Base-by-base conservation (phyloP, 2,797 vertebrate species). In the Bradypodion pumilum region DNA sequence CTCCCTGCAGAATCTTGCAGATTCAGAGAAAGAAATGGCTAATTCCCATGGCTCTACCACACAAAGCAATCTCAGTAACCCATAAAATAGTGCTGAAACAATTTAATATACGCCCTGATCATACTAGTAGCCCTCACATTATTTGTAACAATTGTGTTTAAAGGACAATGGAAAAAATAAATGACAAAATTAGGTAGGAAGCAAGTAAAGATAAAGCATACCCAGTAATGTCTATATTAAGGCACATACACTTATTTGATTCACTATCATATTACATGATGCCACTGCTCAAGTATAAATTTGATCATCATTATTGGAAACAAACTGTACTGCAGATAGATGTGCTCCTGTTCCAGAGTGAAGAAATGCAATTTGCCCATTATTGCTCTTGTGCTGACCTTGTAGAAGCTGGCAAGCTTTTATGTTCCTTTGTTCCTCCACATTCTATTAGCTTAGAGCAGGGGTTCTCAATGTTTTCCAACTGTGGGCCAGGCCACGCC, bases 391-490 rank as follows among this genome's bases (percentile, higher is more conserved):
- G 46, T 5, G 9, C 25, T 59, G 56, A 78, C 27, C 42, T 40
- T 37, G 42, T 72, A 42, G 42, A 78, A 63, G 9, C 13, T 15
- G 27, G 25, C 21, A 42, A 25, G 32, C 52, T 80, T 52, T 27
- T 27, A 62, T 80, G 44, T 63, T 29, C 0, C n/a, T 0, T 78
- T 29, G 78, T n/a, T n/a, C n/a, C n/a, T n/a, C n/a, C n/a, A n/a
- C n/a, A n/a, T n/a, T n/a, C n/a, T n/a, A n/a, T n/a, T n/a, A n/a
- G n/a, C n/a, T n/a, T n/a, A n/a, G n/a, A n/a, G n/a, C n/a, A n/a
- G n/a, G n/a, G n/a, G n/a, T n/a, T n/a, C n/a, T n/a, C n/a, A n/a
- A n/a, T n/a, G n/a, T n/a, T n/a, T n/a, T n/a, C n/a, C n/a, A n/a
- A n/a, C n/a, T n/a, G n/a, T n/a, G n/a, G n/a, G n/a, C n/a, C n/a